Evolutionary conservation across 2,113 vertebrate genomes (phyloP).

Genomic region (Oplegnathus fasciatus): DNA sequence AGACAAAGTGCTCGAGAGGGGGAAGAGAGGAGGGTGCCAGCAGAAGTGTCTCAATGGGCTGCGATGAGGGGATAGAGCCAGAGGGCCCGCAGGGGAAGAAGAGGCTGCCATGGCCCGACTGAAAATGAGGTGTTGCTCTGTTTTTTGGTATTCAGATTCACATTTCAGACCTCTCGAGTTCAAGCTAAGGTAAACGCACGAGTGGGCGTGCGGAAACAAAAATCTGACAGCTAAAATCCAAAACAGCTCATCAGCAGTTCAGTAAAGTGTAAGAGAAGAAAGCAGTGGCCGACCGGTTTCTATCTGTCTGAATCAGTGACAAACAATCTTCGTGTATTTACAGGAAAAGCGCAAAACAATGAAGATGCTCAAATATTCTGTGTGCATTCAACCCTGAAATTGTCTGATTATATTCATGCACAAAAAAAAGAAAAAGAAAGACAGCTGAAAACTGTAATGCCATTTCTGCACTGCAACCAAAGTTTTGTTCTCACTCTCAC

Average conservation of each 20-base stretch:
- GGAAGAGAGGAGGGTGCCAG: slow-evolving; percentile 45
- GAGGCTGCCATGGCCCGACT: slow-evolving; percentile 58
- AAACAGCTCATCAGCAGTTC: slow-evolving; percentile 43
- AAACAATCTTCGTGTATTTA: slow-evolving; percentile 41
- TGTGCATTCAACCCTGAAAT: slow-evolving; percentile 48
- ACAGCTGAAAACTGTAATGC: neutral
- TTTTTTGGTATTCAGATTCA: slow-evolving; percentile 55
- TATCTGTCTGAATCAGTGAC: slow-evolving; percentile 23
- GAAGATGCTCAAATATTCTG: slow-evolving; percentile 33
- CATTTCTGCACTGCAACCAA: neutral
- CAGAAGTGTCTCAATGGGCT: slow-evolving; percentile 64
- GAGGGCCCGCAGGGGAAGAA: slow-evolving; percentile 51
- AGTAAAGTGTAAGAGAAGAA: slow-evolving; percentile 32
- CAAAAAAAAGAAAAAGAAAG: slow-evolving; percentile 14
- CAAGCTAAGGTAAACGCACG: slow-evolving; percentile 34
- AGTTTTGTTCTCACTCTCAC: slow-evolving; percentile 19
- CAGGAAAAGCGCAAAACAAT: slow-evolving; percentile 18
- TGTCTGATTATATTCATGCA: slow-evolving; percentile 30
- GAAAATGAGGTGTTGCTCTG: slow-evolving; percentile 61
- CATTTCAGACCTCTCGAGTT: slow-evolving; percentile 61
- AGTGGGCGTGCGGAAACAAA: slow-evolving; percentile 24
- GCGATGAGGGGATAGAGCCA: slow-evolving; percentile 59
- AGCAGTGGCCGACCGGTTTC: slow-evolving; percentile 22
- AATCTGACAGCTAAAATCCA: slow-evolving; percentile 55
- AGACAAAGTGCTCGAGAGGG: slow-evolving; percentile 70